These are phyloP conservation scores for Torymus tubicola DNA, from an alignment of 2,888 invertebrate genomes.

Conservation along the genomic window DNA sequence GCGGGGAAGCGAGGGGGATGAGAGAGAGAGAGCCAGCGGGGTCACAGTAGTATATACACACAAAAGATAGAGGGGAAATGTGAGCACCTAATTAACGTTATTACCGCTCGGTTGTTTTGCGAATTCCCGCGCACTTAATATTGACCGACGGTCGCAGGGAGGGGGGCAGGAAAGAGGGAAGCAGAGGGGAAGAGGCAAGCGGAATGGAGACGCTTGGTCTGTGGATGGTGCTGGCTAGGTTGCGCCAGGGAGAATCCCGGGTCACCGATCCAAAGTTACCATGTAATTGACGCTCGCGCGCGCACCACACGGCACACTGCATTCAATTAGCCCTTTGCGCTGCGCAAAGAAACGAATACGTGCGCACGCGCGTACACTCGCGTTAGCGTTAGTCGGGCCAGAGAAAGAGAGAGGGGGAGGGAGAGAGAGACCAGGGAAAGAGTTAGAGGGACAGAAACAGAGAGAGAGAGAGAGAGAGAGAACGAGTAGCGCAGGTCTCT, in stretches of 20 bases:
- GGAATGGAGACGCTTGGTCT: too few species aligned
- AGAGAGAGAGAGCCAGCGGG: not conserved
- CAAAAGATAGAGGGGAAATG: not conserved
- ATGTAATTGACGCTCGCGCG: conserved; percentile 26
- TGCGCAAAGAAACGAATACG: conserved; percentile 2
- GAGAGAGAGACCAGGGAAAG: too few species aligned
- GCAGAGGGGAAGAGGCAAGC: too few species aligned
- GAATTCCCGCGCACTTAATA: conserved; percentile 69
- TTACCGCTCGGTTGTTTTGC: conserved; percentile 69
- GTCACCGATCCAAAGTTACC: conserved; percentile 33
- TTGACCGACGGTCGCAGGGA: conserved; percentile 61
- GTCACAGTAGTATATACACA: too few species aligned
- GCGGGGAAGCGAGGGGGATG: not conserved
- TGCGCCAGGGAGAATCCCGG: conserved; percentile 5
- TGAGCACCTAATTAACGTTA: conserved; percentile 66
- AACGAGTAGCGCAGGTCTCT: too few species aligned
- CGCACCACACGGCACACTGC: conserved; percentile 15
- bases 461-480: too few species aligned
- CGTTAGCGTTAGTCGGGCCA: not conserved
- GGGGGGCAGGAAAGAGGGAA: too few species aligned
- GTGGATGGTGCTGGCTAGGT: too few species aligned
- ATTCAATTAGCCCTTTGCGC: conserved; percentile 69
- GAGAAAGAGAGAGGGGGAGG: not conserved
- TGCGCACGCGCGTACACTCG: not conserved
- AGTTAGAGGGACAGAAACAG: too few species aligned